Evolutionary conservation across 2,888 invertebrate species (phyloP).

Genomic region (Eupeodes latifasciatus): DNA sequence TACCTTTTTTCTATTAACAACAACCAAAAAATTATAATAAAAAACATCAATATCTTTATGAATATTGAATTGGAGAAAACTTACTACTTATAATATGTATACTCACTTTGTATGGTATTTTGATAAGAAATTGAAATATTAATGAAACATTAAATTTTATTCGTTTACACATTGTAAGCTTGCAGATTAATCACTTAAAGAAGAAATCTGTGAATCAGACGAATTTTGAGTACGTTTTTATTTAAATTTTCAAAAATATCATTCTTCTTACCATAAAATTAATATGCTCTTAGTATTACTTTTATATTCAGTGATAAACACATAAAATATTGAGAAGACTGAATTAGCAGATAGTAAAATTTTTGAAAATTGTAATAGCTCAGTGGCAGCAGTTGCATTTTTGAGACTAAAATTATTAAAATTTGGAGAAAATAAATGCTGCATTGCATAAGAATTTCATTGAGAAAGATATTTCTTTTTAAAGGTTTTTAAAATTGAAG

Average conservation of each 20-base stretch:
- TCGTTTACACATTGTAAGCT: background rate
- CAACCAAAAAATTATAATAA: background rate
- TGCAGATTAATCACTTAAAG: slow-evolving; percentile 13
- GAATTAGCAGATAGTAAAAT: too few species aligned
- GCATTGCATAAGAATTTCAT: too few species aligned
- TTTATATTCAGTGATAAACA: too few species aligned
- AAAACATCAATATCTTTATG: slow-evolving; percentile 19
- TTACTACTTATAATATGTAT: background rate
- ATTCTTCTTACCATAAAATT: too few species aligned
- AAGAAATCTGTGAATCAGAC: background rate
- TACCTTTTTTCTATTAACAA: background rate
- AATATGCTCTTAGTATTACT: too few species aligned
- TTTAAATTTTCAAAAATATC: background rate
- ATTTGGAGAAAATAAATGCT: too few species aligned
- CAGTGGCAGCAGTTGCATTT: too few species aligned
- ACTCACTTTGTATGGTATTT: background rate
- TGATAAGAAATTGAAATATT: slow-evolving; percentile 14
- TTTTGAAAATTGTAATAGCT: too few species aligned
- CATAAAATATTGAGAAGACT: too few species aligned
- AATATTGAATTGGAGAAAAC: slow-evolving; percentile 11
- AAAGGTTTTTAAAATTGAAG: too few species aligned
- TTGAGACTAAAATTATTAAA: too few species aligned
- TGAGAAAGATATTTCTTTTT: too few species aligned
- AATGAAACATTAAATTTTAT: background rate
- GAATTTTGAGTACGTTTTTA: background rate